Evolutionary conservation across 2,113 vertebrate species (phyloP).

Genomic region (Syngnathus scovelli): DNA sequence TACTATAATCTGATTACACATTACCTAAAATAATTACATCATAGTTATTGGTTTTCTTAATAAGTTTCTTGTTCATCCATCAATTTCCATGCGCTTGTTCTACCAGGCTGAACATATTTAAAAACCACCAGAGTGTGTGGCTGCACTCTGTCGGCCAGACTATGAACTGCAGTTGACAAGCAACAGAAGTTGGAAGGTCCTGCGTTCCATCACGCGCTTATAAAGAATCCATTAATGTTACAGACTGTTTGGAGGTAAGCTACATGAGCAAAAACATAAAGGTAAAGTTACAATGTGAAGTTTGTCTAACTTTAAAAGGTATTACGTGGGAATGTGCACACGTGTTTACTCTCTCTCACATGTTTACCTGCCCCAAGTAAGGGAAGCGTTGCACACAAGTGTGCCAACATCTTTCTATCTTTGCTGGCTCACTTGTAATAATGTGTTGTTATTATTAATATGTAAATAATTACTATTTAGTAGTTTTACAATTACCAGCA

Average conservation of each 20-base stretch:
- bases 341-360: neutral
- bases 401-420: no score
- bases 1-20: neutral
- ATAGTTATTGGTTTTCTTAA: no score
- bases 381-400: neutral
- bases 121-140: conserved; percentile 11
- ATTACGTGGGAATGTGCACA: neutral
- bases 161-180: neutral
- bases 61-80: no score
- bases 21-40: neutral
- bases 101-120: neutral
- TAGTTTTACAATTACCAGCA: neutral
- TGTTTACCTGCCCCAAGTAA: neutral
- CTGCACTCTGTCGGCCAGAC: conserved; percentile 54
- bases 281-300: neutral
- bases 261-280: neutral
- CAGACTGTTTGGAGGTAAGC: neutral
- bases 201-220: neutral
- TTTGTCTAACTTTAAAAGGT: neutral
- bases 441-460: neutral
- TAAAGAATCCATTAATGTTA: neutral
- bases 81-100: neutral
- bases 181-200: conserved; percentile 1
- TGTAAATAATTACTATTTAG: neutral
- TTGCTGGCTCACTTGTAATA: neutral